Evolutionary conservation across 2,797 vertebrate species (phyloP).

Genomic region (Neomorphus geoffroyi): DNA sequence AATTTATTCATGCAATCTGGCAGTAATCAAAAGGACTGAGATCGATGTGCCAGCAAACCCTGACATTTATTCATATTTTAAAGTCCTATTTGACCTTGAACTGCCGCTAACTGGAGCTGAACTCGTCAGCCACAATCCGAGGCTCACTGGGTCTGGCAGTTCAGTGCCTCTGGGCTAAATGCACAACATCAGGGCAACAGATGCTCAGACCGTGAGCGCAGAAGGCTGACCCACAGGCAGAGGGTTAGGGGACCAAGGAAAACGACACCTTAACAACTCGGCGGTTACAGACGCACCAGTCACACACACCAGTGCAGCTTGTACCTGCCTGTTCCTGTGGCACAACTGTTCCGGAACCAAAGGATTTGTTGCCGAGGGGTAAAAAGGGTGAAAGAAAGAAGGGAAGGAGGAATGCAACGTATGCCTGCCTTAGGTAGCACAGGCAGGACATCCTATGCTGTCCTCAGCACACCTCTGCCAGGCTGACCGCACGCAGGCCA

Average conservation of each 20-base stretch:
- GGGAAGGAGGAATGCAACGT: neutral
- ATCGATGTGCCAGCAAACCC: constrained; percentile 55
- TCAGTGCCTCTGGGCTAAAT: neutral
- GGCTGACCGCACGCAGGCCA: neutral
- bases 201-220: accelerated
- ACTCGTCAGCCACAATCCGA: neutral
- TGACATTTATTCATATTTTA: constrained; percentile 61
- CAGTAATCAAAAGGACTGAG: constrained; percentile 67
- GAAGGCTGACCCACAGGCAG: neutral
- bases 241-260: neutral
- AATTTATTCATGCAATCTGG: constrained; percentile 69
- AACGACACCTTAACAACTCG: accelerated
- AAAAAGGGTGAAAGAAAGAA: neutral
- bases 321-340: accelerated
- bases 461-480: neutral
- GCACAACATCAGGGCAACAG: neutral
- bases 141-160: neutral
- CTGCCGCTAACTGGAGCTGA: constrained; percentile 30
- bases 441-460: accelerated
- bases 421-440: neutral
- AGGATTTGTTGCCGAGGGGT: neutral
- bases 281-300: neutral
- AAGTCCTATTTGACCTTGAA: constrained; percentile 69
- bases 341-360: accelerated
- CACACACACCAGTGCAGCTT: accelerated